Base-by-base conservation (phyloP, 2,888 invertebrate genomes). In the Lampropteryx suffumata region DNA sequence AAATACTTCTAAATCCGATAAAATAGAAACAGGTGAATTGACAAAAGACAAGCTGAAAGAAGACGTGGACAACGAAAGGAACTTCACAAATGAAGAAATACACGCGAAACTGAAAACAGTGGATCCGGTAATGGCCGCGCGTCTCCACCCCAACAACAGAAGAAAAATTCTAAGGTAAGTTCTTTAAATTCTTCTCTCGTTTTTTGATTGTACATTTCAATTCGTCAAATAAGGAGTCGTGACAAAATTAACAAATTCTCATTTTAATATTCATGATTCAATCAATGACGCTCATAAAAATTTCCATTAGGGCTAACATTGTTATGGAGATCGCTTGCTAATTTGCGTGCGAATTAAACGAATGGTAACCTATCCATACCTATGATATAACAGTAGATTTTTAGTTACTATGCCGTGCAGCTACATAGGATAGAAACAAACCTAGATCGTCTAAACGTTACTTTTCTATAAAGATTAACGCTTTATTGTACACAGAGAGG, bases 111-210 rank as follows among this genome's bases (percentile, higher is more conserved):
- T 99, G 62, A 82, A 86, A 59, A 73, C 91, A 37, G 86, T 98
- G 9, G 99, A 99, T 89, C 95, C 95, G 0, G 92, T 88, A 10
- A 94, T 94, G 86, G 98, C 98, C 0, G 85, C 88, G 21, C 88
- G 93, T 32, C 85, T 98, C 12, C 99, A 99, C 92, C 98, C 98
- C 0, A 98, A 98, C 73, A 96, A 99, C 73, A 92, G 95, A 61
- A 91, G 98, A 41, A 99, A 99, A 91, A 92, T 99, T 55, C 84
- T 96, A 57, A 94, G 98, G 96, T 96, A 78, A 91, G 92, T 79
- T 3, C 51, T 50, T 54, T 43, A 45, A 43, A 45, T 41, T 46
- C 33, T 8, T 17, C 13, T 42, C 45, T 28, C 41, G 36, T 42
- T 13, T 32, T 27, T 21, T 21, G 12, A 26, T 8, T 42, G n/a